Conservation (phyloP, 1,140 invertebrate genomes). For the Drosophila virilis region DNA sequence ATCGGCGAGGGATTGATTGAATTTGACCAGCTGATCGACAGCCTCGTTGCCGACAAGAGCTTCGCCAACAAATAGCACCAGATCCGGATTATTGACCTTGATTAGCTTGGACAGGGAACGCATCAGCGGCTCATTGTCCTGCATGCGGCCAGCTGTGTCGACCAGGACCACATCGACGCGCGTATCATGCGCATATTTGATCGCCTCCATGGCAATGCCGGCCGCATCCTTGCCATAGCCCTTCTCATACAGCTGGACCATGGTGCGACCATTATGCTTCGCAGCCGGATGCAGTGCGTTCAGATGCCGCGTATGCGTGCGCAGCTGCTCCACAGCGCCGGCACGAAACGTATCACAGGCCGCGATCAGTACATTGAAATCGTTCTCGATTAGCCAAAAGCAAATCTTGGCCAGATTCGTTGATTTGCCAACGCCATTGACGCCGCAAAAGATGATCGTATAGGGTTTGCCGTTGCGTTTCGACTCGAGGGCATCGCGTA, state of each 20-base stretch:
- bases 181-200: conserved; percentile 93
- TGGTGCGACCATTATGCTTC: conserved; percentile 88
- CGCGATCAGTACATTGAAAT: conserved; percentile 97
- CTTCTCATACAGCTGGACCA: conserved; percentile 98
- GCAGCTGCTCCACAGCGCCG: conserved; percentile 98
- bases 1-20: conserved; percentile 98
- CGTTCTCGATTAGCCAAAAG: conserved; percentile 99
- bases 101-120: conserved; percentile 96
- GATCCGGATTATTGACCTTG: conserved; percentile 96
- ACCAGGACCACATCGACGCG: conserved; percentile 96
- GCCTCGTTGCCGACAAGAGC: conserved; percentile 99
- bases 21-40: conserved; percentile 99
- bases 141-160: conserved; percentile 99
- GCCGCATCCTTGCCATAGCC: conserved; percentile 99
- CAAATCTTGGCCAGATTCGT: conserved; percentile 99
- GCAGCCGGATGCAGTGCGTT: conserved; percentile 96
- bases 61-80: conserved; percentile 99
- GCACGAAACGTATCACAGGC: conserved; percentile 99
- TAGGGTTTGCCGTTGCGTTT: conserved; percentile 93
- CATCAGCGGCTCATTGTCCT: conserved; percentile 99
- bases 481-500: conserved; percentile 97
- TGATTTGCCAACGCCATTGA: conserved; percentile 99
- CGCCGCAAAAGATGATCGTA: conserved; percentile 98
- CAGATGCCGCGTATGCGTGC: conserved; percentile 97
- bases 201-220: conserved; percentile 98